Evolutionary conservation across 1,140 invertebrate species (phyloP).

Genomic region (Atopsyche davidsoni): DNA sequence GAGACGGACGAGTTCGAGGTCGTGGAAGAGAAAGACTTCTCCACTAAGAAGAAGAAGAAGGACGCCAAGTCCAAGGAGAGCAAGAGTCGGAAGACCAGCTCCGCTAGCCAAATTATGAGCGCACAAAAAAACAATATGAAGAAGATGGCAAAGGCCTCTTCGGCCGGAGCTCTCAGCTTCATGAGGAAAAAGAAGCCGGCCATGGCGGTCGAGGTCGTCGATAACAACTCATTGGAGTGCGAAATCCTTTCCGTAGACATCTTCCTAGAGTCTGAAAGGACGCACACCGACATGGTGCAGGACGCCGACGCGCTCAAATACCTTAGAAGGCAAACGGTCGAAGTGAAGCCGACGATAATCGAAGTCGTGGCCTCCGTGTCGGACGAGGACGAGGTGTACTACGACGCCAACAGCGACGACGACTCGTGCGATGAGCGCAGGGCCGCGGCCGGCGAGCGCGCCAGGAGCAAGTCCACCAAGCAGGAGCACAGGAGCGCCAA

Average conservation of each 20-base stretch:
- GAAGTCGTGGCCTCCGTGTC: conserved; percentile 32
- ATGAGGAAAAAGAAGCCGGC: conserved; percentile 44
- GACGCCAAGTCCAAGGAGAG: conserved; percentile 41
- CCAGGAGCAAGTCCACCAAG: neutral
- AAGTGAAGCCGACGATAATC: conserved; percentile 33
- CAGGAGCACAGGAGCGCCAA: neutral
- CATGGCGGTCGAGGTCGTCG: conserved; percentile 29
- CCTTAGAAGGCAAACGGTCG: conserved; percentile 6
- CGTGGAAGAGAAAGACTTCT: conserved; percentile 39
- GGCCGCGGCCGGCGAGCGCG: neutral
- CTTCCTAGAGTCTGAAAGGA: conserved; percentile 42
- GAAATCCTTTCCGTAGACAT: conserved; percentile 39
- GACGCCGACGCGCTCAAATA: neutral
- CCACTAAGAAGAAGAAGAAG: conserved; percentile 38
- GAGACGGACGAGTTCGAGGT: conserved; percentile 27
- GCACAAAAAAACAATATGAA: conserved; percentile 35
- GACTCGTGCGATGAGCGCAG: conserved; percentile 1
- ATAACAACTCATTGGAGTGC: conserved; percentile 31
- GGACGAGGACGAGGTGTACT: conserved; percentile 21
- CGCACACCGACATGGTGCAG: conserved; percentile 31
- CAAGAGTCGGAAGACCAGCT: conserved; percentile 36
- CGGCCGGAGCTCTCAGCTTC: conserved; percentile 42
- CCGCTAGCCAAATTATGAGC: conserved; percentile 40
- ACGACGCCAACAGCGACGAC: conserved; percentile 19
- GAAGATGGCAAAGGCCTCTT: conserved; percentile 34